Conservation (phyloP, 2,113 vertebrate genomes). For the Malaclemys terrapin region DNA sequence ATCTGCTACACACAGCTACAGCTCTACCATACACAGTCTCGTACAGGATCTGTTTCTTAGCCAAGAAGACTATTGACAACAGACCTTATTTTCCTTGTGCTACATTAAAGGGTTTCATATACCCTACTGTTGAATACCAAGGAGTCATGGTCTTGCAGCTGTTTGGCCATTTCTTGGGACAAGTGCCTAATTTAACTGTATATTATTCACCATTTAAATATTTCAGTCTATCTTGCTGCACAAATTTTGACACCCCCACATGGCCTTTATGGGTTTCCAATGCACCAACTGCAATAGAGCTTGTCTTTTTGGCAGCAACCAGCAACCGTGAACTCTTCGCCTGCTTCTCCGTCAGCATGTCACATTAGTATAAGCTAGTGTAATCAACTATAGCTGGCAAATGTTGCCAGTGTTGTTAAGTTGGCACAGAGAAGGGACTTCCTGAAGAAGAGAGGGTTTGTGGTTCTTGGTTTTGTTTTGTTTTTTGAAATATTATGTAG, state of each 20-base stretch:
- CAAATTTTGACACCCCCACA: not conserved
- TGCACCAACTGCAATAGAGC: constrained; percentile 45
- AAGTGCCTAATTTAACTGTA: constrained; percentile 29
- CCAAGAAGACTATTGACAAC: constrained; percentile 9
- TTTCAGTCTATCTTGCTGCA: constrained; percentile 30
- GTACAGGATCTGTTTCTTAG: constrained; percentile 24
- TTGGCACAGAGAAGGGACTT: constrained; percentile 62
- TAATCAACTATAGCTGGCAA: constrained; percentile 72
- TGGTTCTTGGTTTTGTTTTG: not conserved
- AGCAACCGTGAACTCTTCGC: constrained; percentile 19
- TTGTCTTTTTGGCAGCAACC: constrained; percentile 55
- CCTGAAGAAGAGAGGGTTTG: constrained; percentile 60
- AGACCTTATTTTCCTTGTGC: constrained; percentile 23
- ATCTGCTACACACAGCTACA: constrained; percentile 68
- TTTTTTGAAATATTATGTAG: constrained; percentile 58
- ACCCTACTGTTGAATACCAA: not conserved
- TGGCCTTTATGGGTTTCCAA: constrained; percentile 7
- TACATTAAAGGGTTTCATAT: not conserved
- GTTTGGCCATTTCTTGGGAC: not conserved
- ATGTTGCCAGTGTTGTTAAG: constrained; percentile 60
- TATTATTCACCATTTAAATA: constrained; percentile 52
- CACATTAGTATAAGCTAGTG: constrained; percentile 63
- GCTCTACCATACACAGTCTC: constrained; percentile 8
- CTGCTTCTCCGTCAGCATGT: constrained; percentile 52
- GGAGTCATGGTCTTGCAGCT: not conserved